These are phyloP conservation scores for Scomber colias DNA, from an alignment of 2,113 vertebrate genomes.

Conservation along the genomic window DNA sequence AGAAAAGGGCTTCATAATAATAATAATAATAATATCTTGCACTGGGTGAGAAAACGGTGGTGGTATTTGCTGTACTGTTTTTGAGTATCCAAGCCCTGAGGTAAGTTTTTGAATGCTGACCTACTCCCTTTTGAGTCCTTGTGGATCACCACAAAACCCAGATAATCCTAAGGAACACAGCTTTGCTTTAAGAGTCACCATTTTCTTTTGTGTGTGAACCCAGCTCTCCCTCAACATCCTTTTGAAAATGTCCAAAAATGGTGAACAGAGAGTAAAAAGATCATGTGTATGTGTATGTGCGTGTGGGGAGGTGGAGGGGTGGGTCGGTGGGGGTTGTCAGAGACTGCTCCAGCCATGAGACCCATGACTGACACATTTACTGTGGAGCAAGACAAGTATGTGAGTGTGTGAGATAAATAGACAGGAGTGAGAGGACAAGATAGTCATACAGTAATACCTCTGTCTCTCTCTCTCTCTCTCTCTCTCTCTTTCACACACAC, in stretches of 20 bases:
- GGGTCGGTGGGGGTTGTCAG: constrained; percentile 36
- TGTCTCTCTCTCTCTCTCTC: background rate
- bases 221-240: constrained; percentile 42
- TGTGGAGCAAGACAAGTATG: constrained; percentile 65
- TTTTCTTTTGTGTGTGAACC: constrained; percentile 46
- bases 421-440: constrained; percentile 27
- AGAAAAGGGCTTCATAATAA: constrained; percentile 14
- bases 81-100: constrained; percentile 6
- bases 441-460: constrained; percentile 11
- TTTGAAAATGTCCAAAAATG: constrained; percentile 76
- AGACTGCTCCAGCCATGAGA: constrained; percentile 54
- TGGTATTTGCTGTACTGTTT: constrained; percentile 17
- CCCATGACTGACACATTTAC: constrained; percentile 76
- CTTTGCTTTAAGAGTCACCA: constrained; percentile 39
- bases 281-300: background rate
- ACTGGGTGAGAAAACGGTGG: constrained; percentile 19
- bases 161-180: constrained; percentile 61
- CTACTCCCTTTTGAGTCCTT: constrained; percentile 27
- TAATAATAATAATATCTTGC: background rate
- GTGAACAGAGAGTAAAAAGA: constrained; percentile 41
- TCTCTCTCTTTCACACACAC: background rate
- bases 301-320: background rate
- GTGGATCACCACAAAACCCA: constrained; percentile 52
- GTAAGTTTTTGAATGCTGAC: constrained; percentile 29
- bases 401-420: constrained; percentile 52